Evolutionary conservation across 2,113 vertebrate genomes (phyloP), one percentile per base, ranked within the genome.

Genomic region (Uropsilus gracilis): DNA sequence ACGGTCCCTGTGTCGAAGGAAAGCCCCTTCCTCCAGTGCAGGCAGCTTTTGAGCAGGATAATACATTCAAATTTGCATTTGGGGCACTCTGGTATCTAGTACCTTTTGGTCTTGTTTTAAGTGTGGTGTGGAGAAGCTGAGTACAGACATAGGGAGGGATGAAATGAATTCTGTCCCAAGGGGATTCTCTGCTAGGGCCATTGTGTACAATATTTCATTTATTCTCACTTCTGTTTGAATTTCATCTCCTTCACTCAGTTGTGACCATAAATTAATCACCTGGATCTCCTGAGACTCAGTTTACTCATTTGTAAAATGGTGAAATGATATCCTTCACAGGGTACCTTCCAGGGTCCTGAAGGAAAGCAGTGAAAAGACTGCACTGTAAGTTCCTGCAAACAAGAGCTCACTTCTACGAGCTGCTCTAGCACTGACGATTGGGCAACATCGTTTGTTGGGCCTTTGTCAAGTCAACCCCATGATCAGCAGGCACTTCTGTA

Each of bases 291-390:
- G 46, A 94, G 44, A 76, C 76, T 53, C 48, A 13, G 44, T 86
- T 83, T 87, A 32, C 16, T 71, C 71, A 76, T 24, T 30, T 87
- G 37, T 93, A 90, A 86, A 91, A 78, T n/a, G 30, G 37, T 24
- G 55, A 42, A 5, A 22, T 30, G 34, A 34, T 44, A 48, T 91
- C n/a, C 39, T n/a, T 72, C 26, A 42, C 14, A 72, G 53, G 37
- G 44, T 81, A 26, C 37, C 88, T 72, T 22, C 34, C 72, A 82
- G 48, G 59, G 6, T 18, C 48, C 22, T 50, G n/a, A 68, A 82
- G 18, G 37, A 86, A 57, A n/a, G 1, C 39, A 28, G 34, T 53
- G 28, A 46, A 42, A 69, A 44, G 57, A 50, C n/a, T 50, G 32
- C 57, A 42, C 18, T 9, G 2, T 8, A 8, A 37, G 68, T 53